These are phyloP conservation scores for Drosophila aff. DNA, from an alignment of 1,140 invertebrate genomes.

Conservation along the genomic window DNA sequence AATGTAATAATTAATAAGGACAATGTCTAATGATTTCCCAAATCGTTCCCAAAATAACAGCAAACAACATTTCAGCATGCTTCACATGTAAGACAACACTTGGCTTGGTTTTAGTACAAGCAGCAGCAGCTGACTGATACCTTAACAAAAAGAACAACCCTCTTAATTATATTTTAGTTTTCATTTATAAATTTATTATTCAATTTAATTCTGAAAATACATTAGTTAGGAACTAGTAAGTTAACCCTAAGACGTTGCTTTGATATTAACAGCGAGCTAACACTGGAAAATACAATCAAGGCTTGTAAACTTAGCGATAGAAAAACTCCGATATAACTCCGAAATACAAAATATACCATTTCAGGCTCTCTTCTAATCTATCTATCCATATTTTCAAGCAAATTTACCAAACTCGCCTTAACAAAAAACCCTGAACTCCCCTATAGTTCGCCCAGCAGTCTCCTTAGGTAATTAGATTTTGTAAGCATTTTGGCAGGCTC, in stretches of 20 bases:
- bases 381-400: not conserved
- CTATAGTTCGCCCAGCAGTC: conserved; percentile 2
- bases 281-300: too few species aligned
- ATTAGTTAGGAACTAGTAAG: too few species aligned
- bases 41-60: not conserved
- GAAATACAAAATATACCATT: too few species aligned
- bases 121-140: not conserved
- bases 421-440: not conserved
- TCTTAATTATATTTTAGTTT: too few species aligned
- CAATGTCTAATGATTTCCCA: not conserved
- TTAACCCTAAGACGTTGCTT: too few species aligned
- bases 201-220: too few species aligned
- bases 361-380: too few species aligned
- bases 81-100: not conserved
- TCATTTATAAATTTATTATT: not conserved
- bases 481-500: conserved; percentile 52
- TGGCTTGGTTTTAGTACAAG: conserved; percentile 2
- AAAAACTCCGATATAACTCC: too few species aligned
- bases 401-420: not conserved
- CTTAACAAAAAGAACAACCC: not conserved
- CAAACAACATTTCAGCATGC: not conserved
- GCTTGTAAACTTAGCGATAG: too few species aligned
- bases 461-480: conserved; percentile 47
- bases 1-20: not conserved
- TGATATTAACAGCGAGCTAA: too few species aligned